Evolutionary conservation across 2,113 vertebrate genomes (phyloP).

Genomic region (Microtus montanus): DNA sequence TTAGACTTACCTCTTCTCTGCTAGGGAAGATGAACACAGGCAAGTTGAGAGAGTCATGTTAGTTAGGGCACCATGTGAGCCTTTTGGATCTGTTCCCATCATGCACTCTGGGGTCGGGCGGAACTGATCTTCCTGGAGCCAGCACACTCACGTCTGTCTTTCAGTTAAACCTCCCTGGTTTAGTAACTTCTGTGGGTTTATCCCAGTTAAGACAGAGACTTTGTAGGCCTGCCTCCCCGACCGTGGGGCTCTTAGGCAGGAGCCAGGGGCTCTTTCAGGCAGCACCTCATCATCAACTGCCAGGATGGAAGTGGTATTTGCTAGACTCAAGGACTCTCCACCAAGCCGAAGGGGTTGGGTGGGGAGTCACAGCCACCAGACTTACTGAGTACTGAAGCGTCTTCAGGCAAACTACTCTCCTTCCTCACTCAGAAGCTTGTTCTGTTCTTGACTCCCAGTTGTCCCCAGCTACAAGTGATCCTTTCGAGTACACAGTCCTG

Average conservation of each 20-base stretch:
- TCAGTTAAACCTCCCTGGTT: constrained; percentile 77
- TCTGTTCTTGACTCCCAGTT: constrained; percentile 83
- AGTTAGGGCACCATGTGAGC: constrained; percentile 14
- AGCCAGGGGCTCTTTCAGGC: constrained; percentile 71
- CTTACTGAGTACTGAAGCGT: neutral
- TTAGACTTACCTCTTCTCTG: constrained; percentile 53
- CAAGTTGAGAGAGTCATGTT: constrained; percentile 32
- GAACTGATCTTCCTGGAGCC: constrained; percentile 52
- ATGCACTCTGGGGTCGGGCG: constrained; percentile 46
- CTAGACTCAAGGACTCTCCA: neutral
- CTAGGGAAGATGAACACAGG: constrained; percentile 52
- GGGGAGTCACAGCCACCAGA: neutral
- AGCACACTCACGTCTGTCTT: constrained; percentile 57
- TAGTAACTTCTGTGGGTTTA: constrained; percentile 77
- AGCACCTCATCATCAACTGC: constrained; percentile 75
- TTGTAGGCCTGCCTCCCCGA: constrained; percentile 86
- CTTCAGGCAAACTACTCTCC: constrained; percentile 63
- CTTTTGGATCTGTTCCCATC: constrained; percentile 46
- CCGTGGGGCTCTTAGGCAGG: constrained; percentile 85
- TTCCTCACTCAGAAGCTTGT: constrained; percentile 81
- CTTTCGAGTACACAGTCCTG: constrained; percentile 97
- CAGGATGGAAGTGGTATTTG: neutral
- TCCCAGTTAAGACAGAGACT: constrained; percentile 86
- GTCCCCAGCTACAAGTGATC: constrained; percentile 89
- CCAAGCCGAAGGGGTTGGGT: neutral